A percentile compares a stretch with the other conserved stretches of the same genome.
Evolutionary conservation across 2,113 vertebrate genomes (phyloP).

Genomic region (Hydrochoerus hydrochaeris): DNA sequence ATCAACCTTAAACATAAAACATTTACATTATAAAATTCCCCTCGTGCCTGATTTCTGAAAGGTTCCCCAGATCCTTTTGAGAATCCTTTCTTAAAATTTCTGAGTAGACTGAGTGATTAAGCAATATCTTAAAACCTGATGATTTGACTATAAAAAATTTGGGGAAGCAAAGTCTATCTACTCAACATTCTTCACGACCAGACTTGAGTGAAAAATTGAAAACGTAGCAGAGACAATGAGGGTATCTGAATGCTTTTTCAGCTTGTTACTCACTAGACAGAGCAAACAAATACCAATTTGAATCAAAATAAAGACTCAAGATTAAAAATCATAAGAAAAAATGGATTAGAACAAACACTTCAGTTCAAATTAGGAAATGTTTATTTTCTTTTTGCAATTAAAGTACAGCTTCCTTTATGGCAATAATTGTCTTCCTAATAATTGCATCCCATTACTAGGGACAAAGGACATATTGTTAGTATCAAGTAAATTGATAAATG

Average conservation of each 20-base stretch:
- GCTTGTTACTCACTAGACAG: neutral
- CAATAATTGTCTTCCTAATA: neutral
- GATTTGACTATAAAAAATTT: neutral
- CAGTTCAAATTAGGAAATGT: constrained; percentile 23
- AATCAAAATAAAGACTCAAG: neutral
- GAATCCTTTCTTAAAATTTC: neutral
- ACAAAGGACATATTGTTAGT: constrained; percentile 1
- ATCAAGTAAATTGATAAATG: neutral
- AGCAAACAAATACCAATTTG: neutral
- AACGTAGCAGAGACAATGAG: neutral
- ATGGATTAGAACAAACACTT: neutral
- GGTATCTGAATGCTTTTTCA: neutral
- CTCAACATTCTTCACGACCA: neutral
- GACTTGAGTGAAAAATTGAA: neutral
- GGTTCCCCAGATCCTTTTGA: neutral
- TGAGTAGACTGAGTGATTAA: neutral
- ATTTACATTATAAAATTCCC: neutral
- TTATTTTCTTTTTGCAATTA: neutral
- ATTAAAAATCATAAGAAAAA: constrained; percentile 20
- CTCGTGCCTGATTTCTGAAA: constrained; percentile 12
- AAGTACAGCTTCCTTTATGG: neutral
- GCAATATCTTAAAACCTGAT: constrained; percentile 9
- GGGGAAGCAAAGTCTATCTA: neutral
- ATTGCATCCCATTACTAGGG: neutral
- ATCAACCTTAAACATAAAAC: neutral